phyloP scores from a whole-genome alignment of 2,113 vertebrate species.

The Oplegnathus fasciatus region DNA sequence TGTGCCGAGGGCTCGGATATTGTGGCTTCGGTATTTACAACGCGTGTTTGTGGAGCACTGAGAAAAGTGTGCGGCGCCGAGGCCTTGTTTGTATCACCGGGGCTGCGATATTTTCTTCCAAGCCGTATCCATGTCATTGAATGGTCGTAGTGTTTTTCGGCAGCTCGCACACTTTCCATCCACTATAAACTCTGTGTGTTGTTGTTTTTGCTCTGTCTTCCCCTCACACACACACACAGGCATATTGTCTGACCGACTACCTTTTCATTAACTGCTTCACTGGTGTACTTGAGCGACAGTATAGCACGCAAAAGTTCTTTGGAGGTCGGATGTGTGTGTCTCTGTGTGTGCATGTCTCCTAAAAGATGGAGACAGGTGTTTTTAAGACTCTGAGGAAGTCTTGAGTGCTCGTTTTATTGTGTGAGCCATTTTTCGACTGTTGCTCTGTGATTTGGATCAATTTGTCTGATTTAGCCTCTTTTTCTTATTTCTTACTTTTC shows the following conservation, averaged over 20 bases:
- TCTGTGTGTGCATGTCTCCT: constrained; percentile 10
- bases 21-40: constrained; percentile 53
- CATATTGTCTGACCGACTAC: constrained; percentile 40
- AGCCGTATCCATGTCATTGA: constrained; percentile 15
- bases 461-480: constrained; percentile 61
- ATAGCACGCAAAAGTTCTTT: constrained; percentile 47
- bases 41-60: constrained; percentile 35
- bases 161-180: constrained; percentile 33
- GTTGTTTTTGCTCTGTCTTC: constrained; percentile 30
- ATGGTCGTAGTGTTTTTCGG: constrained; percentile 7
- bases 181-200: constrained; percentile 5
- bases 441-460: constrained; percentile 69
- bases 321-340: constrained; percentile 46
- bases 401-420: constrained; percentile 69
- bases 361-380: constrained; percentile 50
- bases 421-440: constrained; percentile 46
- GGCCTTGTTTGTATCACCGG: constrained; percentile 51
- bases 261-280: constrained; percentile 64
- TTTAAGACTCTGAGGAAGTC: constrained; percentile 59
- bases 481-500: constrained; percentile 41
- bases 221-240: constrained; percentile 1
- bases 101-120: constrained; percentile 2
- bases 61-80: constrained; percentile 2
- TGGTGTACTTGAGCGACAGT: constrained; percentile 42
- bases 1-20: constrained; percentile 54